Base-by-base conservation (phyloP, 2,113 vertebrate species). In the Vanacampus margaritifer region DNA sequence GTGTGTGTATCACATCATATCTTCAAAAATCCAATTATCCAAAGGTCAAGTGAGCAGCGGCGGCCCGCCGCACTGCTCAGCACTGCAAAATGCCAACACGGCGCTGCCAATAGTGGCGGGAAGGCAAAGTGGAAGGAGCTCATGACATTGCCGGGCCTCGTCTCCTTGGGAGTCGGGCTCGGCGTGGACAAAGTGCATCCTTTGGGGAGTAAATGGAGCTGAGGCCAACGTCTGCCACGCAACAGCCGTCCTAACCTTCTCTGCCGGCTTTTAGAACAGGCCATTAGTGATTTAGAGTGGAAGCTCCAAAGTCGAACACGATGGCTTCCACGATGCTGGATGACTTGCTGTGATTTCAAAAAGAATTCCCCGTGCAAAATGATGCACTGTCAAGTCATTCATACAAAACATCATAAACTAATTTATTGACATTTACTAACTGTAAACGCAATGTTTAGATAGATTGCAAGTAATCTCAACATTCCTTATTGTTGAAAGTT, bases 11-110 rank as follows among this genome's bases (percentile, higher is more conserved):
- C 80, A 71, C 80, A 86, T 89, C 84, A 80, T 87, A 87, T 90
- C 89, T 87, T 82, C 82, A 81, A 82, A 87, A 89, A 89, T 90
- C 83, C 86, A 90, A 89, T 90, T 89, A 89, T 82, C 84, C 82
- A 89, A 90, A 89, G 89, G 88, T 89, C 87, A 89, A 86, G 86
- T 87, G 84, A 81, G 79, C 83, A 84, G 64, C 62, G 73, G n/a
- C 78, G 82, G 80, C 81, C 80, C 69, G 74, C 76, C 80, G 81
- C 53, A 50, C 74, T 61, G 79, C 82, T 74, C 85, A 69, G 81
- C 73, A 71, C 80, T 81, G 84, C 82, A 87, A 87, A 89, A 88
- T 88, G 87, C 88, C 86, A 88, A 82, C 76, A 64, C 72, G 65
- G 64, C 64, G 48, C 79, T 75, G 82, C 76, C 64, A 68, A 79